A percentile compares a stretch with the other conserved stretches of the same genome.
These are phyloP conservation scores for Osedax fenrisi DNA, from an alignment of 2,888 invertebrate genomes.

Conservation along the genomic window DNA sequence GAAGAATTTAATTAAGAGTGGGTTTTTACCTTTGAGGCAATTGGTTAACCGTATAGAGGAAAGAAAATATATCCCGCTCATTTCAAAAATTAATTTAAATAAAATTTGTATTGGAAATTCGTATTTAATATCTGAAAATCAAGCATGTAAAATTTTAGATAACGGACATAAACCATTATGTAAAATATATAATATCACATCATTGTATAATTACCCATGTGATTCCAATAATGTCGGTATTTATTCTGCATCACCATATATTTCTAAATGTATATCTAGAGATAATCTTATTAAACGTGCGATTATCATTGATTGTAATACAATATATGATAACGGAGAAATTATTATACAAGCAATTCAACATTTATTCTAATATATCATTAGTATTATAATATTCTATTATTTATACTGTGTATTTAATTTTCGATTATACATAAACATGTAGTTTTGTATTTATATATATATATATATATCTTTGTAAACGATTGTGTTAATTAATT, in stretches of 20 bases:
- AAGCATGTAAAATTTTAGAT: not conserved
- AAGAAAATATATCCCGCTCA: not conserved
- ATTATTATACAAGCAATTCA: not conserved
- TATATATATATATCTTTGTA: too few relatives aligned
- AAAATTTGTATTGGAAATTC: not conserved
- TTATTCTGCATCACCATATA: not conserved
- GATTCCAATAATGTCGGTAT: not conserved
- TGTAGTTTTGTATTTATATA: too few relatives aligned
- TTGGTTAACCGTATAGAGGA: not conserved
- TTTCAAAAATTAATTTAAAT: not conserved
- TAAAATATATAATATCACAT: not conserved
- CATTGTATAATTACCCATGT: not conserved
- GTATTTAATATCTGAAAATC: not conserved
- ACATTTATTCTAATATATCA: not conserved
- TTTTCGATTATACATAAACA: too few relatives aligned
- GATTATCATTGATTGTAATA: not conserved
- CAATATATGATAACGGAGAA: not conserved
- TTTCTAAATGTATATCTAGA: not conserved
- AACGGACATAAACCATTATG: not conserved
- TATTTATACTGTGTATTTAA: not conserved
- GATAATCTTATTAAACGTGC: not conserved
- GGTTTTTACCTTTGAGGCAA: not conserved
- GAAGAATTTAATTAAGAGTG: not conserved
- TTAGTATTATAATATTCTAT: not conserved
- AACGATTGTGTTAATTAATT: too few relatives aligned